Base-by-base conservation (phyloP, 1,140 invertebrate species). In the Pseudomyrmex gracilis region DNA sequence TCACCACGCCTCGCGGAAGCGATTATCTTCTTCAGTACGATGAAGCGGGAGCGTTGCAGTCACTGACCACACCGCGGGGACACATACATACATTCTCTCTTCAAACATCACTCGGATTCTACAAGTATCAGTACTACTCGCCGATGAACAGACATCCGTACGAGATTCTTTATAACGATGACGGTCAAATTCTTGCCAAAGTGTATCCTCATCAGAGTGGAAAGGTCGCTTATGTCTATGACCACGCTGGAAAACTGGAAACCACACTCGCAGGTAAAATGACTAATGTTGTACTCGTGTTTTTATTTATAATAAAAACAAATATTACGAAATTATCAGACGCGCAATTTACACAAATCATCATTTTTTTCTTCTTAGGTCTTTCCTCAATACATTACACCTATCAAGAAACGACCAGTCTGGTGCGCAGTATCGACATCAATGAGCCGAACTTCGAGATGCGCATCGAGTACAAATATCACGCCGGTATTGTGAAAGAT, bases 1-100 rank as follows among this genome's bases (percentile, higher is more conserved):
- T 99, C 1, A 98, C 98, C 0, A 98, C 98, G 1, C 98, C 98
- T 2, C 95, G 98, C 88, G 98, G 98, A 13, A 98, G 98, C 80
- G 98, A 98, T 92, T 99, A 99, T 93, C 95, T 98, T 0, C 94
- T 99, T 4, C 97, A 98, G 90, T 99, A 99, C 88, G 98, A 99
- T 90, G 97, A 98, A 85, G 97, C 97, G 10, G 98, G 98, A 15
- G 98, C 98, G 10, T 94, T 99, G 2, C 97, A 98, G 89, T 97
- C 97, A 3, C 92, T 99, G 10, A 98, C 98, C 1, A 99, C 98
- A 3, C 98, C 98, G 0, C 95, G 98, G 78, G 98, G 98, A 17
- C 98, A 98, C 86, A 98, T 98, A 66, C 98, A 99, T 90, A 96
- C 97, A 0, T 99, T 99, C 93, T 97, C 97, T 0, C 95, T 98